Percentiles rank a stretch among this genome's conserved stretches.
phyloP scores from a whole-genome alignment of 2,888 invertebrate species.

The Xanthorhoe spadicearia region DNA sequence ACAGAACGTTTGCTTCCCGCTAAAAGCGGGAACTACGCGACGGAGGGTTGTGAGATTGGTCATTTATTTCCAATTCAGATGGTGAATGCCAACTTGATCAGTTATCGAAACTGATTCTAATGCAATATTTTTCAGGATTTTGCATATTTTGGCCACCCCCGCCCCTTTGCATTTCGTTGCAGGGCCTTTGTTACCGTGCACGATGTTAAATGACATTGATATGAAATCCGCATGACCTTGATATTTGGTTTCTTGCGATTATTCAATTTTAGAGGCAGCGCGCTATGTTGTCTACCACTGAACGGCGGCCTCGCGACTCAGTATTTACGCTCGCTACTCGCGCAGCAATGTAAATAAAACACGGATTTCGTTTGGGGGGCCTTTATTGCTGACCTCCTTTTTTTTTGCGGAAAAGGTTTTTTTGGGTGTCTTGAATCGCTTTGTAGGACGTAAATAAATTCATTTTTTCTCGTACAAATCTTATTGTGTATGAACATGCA shows the following conservation, averaged over 20 bases:
- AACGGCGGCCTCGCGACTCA: constrained; percentile 68
- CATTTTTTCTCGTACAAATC: neutral
- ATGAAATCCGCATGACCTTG: constrained; percentile 85
- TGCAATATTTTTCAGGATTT: constrained; percentile 75
- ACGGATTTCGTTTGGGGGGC: constrained; percentile 64
- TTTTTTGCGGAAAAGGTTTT: constrained; percentile 56
- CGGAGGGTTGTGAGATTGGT: constrained; percentile 80
- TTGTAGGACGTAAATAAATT: neutral
- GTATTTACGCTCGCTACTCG: constrained; percentile 67
- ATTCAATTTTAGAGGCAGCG: constrained; percentile 74
- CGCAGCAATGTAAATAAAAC: constrained; percentile 82
- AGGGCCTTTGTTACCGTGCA: constrained; percentile 85
- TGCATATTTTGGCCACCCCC: constrained; percentile 82
- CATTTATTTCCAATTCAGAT: constrained; percentile 75
- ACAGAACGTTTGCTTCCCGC: constrained; percentile 85
- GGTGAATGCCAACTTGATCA: constrained; percentile 78
- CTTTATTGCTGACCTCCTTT: constrained; percentile 74
- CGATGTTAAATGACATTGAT: constrained; percentile 84
- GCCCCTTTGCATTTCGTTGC: constrained; percentile 84
- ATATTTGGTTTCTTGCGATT: constrained; percentile 81
- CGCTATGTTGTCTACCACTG: constrained; percentile 75
- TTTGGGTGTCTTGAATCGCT: constrained; percentile 18
- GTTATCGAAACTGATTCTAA: constrained; percentile 81
- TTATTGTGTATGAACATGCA: constrained; percentile 2
- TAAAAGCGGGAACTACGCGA: constrained; percentile 86